Conservation (phyloP, 2,888 invertebrate genomes). For the Xestia rhomboidea region DNA sequence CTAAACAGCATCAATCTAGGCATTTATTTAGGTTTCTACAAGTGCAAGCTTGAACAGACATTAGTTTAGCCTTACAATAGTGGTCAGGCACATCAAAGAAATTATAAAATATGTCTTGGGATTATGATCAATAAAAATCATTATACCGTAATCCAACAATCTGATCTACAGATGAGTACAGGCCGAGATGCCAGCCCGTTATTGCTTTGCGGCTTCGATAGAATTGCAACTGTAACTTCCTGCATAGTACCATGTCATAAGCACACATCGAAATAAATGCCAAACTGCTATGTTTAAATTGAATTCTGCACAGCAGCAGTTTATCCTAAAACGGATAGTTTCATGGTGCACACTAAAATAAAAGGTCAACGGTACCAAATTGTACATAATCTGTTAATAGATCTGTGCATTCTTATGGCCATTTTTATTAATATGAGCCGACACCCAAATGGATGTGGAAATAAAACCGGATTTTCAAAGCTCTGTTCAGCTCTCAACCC, state of each 20-base stretch:
- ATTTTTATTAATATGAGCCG: too few species aligned
- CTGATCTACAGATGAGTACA: slow-evolving; percentile 11
- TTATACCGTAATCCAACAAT: slow-evolving; percentile 17
- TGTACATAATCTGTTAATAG: too few species aligned
- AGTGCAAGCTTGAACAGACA: background rate
- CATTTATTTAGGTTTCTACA: background rate
- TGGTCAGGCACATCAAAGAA: background rate
- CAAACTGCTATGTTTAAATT: background rate
- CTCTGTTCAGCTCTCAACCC: too few species aligned
- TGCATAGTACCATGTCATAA: background rate
- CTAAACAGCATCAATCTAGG: background rate
- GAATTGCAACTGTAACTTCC: slow-evolving; percentile 36
- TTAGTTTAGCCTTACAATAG: background rate
- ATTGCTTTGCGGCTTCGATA: slow-evolving; percentile 36
- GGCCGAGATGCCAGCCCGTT: slow-evolving; percentile 32
- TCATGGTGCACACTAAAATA: background rate
- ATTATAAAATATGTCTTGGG: background rate
- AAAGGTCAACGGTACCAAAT: background rate
- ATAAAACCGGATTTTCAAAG: too few species aligned
- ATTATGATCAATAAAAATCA: slow-evolving; percentile 3
- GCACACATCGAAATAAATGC: background rate
- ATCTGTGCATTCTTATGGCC: too few species aligned
- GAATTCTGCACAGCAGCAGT: background rate
- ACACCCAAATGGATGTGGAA: too few species aligned
- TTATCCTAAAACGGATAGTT: background rate